Evolutionary conservation across 2,113 vertebrate species (phyloP).

Genomic region (Arizona elegans): DNA sequence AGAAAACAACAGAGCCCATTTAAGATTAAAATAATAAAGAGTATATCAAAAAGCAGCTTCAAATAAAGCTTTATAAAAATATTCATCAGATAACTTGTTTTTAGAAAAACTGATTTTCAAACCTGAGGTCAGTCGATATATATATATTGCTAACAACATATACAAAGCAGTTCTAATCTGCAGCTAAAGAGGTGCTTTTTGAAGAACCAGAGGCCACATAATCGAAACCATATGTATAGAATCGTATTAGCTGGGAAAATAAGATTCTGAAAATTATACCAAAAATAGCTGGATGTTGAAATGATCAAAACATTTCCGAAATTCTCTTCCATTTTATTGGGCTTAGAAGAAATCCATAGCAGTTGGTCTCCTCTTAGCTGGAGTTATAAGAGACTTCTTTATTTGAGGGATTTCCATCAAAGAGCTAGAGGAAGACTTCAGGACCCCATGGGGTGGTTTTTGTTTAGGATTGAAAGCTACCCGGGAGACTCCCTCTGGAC

Average conservation of each 20-base stretch:
- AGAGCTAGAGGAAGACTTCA: conserved; percentile 74
- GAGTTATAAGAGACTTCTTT: conserved; percentile 29
- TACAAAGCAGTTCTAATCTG: conserved; percentile 26
- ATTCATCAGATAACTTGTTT: neutral
- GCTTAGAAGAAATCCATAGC: conserved; percentile 69
- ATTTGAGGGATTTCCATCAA: conserved; percentile 30
- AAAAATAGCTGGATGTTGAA: conserved; percentile 62
- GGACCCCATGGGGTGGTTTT: conserved; percentile 82
- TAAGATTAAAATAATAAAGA: neutral
- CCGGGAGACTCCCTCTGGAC: conserved; percentile 80
- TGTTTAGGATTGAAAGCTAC: conserved; percentile 91
- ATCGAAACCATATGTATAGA: conserved; percentile 34
- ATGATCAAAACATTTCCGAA: conserved; percentile 60
- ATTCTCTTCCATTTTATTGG: conserved; percentile 38
- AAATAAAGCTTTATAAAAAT: conserved; percentile 13
- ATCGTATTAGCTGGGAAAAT: conserved; percentile 56
- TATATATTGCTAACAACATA: neutral
- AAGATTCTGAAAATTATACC: conserved; percentile 53
- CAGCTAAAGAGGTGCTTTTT: neutral
- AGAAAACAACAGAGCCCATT: conserved; percentile 5
- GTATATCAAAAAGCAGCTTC: neutral
- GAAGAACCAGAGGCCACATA: neutral
- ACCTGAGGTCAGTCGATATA: neutral
- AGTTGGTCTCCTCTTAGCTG: conserved; percentile 60
- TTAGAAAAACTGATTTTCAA: neutral